Conservation (phyloP, 1,140 invertebrate species). For the Phthorimaea operculella region DNA sequence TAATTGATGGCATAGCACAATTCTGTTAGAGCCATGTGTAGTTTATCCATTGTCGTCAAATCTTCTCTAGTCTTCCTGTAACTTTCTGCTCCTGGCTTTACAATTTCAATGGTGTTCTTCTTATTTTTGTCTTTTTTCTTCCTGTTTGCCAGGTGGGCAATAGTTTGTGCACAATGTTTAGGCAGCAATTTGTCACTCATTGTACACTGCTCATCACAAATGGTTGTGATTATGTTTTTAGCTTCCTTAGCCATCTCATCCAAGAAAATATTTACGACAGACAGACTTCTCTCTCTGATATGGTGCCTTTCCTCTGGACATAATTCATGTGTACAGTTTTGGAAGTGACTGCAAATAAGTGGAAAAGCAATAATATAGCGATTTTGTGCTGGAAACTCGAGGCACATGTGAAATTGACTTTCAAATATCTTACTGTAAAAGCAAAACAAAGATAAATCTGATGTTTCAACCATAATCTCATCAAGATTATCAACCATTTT, state of each 20-base stretch:
- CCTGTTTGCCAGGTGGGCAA: constrained; percentile 87
- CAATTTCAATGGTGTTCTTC: constrained; percentile 84
- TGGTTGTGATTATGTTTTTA: constrained; percentile 98
- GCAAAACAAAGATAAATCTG: constrained; percentile 96
- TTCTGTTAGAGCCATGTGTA: constrained; percentile 98
- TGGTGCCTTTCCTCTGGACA: constrained; percentile 99
- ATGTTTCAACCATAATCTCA: constrained; percentile 95
- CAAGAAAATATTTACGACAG: constrained; percentile 96
- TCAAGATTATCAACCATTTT: constrained; percentile 99
- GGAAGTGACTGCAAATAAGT: constrained; percentile 97
- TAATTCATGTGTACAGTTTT: constrained; percentile 96
- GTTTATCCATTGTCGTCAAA: constrained; percentile 97
- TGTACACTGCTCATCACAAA: constrained; percentile 96
- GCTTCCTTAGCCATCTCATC: constrained; percentile 99
- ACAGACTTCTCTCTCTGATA: constrained; percentile 93
- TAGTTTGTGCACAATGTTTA: constrained; percentile 92
- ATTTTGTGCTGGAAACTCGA: constrained; percentile 98
- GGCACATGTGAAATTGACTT: constrained; percentile 98
- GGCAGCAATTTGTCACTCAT: constrained; percentile 94
- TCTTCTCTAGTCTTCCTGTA: constrained; percentile 96
- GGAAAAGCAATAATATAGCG: constrained; percentile 98
- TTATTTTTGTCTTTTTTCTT: constrained; percentile 95
- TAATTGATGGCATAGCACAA: constrained; percentile 98
- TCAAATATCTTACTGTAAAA: constrained; percentile 98
- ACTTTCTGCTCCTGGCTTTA: constrained; percentile 93